phyloP scores from a whole-genome alignment of 1,140 invertebrate species.

The Drosophila jambulina region DNA sequence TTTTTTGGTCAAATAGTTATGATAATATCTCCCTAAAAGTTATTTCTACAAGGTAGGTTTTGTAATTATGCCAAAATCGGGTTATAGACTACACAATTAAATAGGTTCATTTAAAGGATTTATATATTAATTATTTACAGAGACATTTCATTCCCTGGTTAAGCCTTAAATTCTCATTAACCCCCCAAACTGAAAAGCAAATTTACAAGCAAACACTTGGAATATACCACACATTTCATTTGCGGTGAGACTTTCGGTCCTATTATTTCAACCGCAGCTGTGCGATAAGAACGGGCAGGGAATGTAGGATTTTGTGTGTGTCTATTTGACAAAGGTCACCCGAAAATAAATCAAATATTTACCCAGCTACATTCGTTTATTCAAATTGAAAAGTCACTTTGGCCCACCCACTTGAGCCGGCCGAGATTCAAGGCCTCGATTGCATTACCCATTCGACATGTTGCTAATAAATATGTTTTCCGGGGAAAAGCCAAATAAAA shows the following conservation, averaged over 20 bases:
- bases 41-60: too few relatives aligned
- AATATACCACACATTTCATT: not conserved
- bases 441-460: constrained; percentile 76
- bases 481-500: constrained; percentile 50
- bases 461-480: constrained; percentile 74
- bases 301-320: constrained; percentile 23
- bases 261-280: constrained; percentile 1
- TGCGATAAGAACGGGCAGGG: constrained; percentile 17
- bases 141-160: not conserved
- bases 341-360: constrained; percentile 81
- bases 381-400: constrained; percentile 76
- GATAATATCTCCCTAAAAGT: too few relatives aligned
- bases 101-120: too few relatives aligned
- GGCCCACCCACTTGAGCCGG: constrained; percentile 35
- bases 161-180: not conserved
- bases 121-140: not conserved
- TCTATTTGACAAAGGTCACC: constrained; percentile 77
- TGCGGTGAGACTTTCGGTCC: not conserved
- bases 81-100: not conserved
- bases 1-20: not conserved
- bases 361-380: constrained; percentile 66
- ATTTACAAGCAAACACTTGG: not conserved
- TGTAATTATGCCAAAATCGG: not conserved
- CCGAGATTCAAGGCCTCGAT: constrained; percentile 66
- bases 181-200: not conserved